A percentile compares a stretch with the other conserved stretches of the same genome.
phyloP scores from a whole-genome alignment of 2,888 invertebrate genomes.

The Ochropacha duplaris region DNA sequence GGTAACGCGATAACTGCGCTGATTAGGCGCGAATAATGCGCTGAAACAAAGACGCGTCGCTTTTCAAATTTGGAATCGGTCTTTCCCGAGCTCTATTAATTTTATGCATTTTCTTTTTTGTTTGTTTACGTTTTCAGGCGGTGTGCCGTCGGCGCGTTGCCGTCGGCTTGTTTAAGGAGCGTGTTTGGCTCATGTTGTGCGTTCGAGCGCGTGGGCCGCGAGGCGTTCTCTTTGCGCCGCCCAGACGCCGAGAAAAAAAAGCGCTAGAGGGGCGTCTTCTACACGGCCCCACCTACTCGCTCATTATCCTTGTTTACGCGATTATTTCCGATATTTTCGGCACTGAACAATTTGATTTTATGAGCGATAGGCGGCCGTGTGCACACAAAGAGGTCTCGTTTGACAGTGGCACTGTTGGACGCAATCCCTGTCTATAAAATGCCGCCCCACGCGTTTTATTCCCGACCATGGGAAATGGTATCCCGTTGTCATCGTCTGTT shows the following conservation, averaged over 20 bases:
- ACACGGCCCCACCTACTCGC: slow-evolving; percentile 75
- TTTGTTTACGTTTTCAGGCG: slow-evolving; percentile 60
- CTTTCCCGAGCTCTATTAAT: slow-evolving; percentile 39
- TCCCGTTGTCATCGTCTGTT: slow-evolving; percentile 46
- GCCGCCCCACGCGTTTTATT: slow-evolving; percentile 73
- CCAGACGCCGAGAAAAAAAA: slow-evolving; percentile 75
- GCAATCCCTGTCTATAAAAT: slow-evolving; percentile 76
- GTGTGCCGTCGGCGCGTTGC: slow-evolving; percentile 60
- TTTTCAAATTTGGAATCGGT: slow-evolving; percentile 32
- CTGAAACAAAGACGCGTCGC: slow-evolving; percentile 15
- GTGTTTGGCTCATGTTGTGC: slow-evolving; percentile 61
- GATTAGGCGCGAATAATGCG: slow-evolving; percentile 12
- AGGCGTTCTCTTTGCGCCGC: slow-evolving; percentile 76
- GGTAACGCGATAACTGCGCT: slow-evolving; percentile 8
- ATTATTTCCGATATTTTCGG: slow-evolving; percentile 68
- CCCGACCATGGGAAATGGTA: slow-evolving; percentile 64
- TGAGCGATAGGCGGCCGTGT: slow-evolving; percentile 61
- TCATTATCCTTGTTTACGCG: slow-evolving; percentile 79
- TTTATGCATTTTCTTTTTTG: slow-evolving; percentile 47
- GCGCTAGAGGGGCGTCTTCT: slow-evolving; percentile 72
- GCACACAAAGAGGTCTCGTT: slow-evolving; percentile 72
- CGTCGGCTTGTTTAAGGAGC: slow-evolving; percentile 66
- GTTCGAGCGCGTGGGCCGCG: slow-evolving; percentile 71
- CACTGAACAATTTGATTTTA: slow-evolving; percentile 61
- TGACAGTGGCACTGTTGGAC: slow-evolving; percentile 72